Conservation (phyloP, 2,113 vertebrate genomes). For the Pteropus alecto region DNA sequence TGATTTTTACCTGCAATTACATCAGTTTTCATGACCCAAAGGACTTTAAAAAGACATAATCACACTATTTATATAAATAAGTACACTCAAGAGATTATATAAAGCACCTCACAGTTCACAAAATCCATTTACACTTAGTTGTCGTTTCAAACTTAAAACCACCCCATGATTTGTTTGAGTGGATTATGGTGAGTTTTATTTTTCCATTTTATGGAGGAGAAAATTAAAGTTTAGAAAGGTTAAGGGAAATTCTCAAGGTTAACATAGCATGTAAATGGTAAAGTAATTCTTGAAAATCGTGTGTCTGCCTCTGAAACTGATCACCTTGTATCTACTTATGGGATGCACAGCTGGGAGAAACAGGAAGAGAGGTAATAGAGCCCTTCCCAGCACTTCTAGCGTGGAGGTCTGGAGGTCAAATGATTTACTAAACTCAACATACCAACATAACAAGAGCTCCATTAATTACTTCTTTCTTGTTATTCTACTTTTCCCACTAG, state of each 20-base stretch:
- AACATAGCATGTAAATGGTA: neutral
- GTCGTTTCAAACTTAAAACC: neutral
- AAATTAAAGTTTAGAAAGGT: neutral
- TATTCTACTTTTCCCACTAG: neutral
- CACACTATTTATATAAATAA: conserved; percentile 28
- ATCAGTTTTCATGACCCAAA: conserved; percentile 18
- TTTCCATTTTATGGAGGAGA: neutral
- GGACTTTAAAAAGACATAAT: neutral
- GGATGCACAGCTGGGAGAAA: neutral
- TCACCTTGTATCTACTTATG: neutral
- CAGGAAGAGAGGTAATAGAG: neutral
- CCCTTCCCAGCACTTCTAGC: neutral
- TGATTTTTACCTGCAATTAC: conserved; percentile 32
- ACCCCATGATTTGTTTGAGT: neutral
- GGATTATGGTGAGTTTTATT: neutral
- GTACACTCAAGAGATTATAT: neutral
- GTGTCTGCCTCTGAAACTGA: neutral
- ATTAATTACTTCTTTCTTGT: neutral
- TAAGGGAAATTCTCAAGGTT: conserved; percentile 37
- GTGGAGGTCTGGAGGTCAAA: neutral
- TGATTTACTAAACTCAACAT: neutral
- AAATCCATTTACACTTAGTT: neutral
- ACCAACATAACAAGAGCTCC: neutral
- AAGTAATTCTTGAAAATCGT: neutral
- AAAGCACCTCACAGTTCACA: neutral